phyloP scores from a whole-genome alignment of 2,888 invertebrate species.

The Lithophane ornitopus region DNA sequence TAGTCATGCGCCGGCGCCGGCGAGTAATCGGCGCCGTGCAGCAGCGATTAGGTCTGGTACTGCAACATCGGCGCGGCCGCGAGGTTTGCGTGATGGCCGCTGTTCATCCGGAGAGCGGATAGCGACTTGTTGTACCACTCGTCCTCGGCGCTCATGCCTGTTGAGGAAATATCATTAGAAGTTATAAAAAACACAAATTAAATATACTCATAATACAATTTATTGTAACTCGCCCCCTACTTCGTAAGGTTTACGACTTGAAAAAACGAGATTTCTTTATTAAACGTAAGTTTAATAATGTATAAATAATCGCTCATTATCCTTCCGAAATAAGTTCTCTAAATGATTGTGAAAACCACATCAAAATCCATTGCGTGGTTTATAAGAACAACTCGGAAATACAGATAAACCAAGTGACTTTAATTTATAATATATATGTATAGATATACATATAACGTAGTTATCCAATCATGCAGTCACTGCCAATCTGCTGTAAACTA shows the following conservation, averaged over 20 bases:
- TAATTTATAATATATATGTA: no score
- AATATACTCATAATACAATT: background rate
- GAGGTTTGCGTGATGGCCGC: conserved; percentile 98
- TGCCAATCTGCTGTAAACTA: background rate
- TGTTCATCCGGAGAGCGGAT: conserved; percentile 99
- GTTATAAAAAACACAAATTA: background rate
- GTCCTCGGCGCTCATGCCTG: conserved; percentile 98
- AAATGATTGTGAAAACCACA: no score
- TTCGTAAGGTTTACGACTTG: no score
- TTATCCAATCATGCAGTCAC: no score
- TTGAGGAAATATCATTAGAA: conserved; percentile 41
- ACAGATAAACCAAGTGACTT: background rate
- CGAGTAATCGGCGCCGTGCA: conserved; percentile 89
- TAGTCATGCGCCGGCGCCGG: conserved; percentile 89
- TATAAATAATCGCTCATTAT: no score
- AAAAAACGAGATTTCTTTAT: background rate
- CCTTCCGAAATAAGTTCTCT: no score
- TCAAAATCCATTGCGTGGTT: background rate
- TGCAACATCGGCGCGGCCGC: conserved; percentile 99
- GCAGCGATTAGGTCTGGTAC: conserved; percentile 98
- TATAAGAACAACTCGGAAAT: background rate
- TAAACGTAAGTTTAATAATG: no score
- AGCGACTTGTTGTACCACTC: conserved; percentile 99
- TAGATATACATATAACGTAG: no score
- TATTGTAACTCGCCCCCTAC: background rate